Conservation (phyloP, 2,888 invertebrate genomes). For the Parnassius mnemosyne region DNA sequence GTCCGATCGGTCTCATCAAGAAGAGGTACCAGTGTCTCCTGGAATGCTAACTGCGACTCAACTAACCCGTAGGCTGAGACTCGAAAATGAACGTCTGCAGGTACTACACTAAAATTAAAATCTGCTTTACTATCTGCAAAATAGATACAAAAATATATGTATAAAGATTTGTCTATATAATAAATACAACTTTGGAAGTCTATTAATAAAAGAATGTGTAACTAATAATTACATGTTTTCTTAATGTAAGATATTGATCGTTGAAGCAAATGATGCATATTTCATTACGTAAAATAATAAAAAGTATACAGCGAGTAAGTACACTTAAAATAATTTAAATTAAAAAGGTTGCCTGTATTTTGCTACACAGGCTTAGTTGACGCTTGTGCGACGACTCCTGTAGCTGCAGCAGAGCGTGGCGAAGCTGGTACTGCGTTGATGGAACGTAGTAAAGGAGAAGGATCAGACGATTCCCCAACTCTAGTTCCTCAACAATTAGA, state of each 20-base stretch:
- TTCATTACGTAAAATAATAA: too few species aligned
- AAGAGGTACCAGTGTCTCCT: conserved; percentile 74
- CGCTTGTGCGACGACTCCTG: conserved; percentile 84
- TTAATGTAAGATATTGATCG: too few species aligned
- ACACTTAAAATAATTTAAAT: too few species aligned
- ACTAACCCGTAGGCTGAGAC: conserved; percentile 82
- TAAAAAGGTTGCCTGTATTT: not conserved
- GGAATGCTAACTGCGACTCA: conserved; percentile 80
- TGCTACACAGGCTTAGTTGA: conserved; percentile 82
- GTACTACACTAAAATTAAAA: conserved; percentile 37
- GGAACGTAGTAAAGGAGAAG: conserved; percentile 81
- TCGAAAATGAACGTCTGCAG: conserved; percentile 88
- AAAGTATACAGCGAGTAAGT: too few species aligned
- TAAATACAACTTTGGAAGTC: too few species aligned
- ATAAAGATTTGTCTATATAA: too few species aligned
- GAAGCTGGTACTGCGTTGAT: conserved; percentile 72
- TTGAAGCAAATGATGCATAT: too few species aligned
- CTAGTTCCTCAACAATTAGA: conserved; percentile 82
- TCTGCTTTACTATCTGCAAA: too few species aligned
- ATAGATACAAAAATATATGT: too few species aligned
- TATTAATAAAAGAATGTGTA: too few species aligned
- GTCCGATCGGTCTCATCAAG: conserved; percentile 71
- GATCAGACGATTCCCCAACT: conserved; percentile 71
- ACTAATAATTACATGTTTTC: too few species aligned
- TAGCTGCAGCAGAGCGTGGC: conserved; percentile 81